These are phyloP conservation scores for Tenthredo notha DNA, from an alignment of 2,888 invertebrate genomes.

Conservation along the genomic window DNA sequence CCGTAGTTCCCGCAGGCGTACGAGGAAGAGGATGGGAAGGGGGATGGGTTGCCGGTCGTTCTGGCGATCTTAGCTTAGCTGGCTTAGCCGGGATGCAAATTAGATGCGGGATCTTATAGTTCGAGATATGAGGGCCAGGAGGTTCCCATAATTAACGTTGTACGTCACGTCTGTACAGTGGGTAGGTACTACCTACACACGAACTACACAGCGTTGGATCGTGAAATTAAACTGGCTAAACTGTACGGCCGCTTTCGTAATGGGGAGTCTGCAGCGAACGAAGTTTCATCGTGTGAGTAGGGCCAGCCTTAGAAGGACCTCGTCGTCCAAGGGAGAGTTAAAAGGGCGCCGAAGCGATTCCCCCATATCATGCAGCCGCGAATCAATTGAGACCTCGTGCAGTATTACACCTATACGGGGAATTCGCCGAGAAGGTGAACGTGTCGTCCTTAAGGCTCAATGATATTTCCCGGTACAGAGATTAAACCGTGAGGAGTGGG, in stretches of 20 bases:
- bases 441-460: slow-evolving; percentile 39
- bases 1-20: slow-evolving; percentile 55
- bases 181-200: not conserved
- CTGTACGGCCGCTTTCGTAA: slow-evolving; percentile 57
- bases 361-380: slow-evolving; percentile 30
- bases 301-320: slow-evolving; percentile 1
- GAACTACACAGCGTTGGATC: not conserved
- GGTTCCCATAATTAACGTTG: slow-evolving; percentile 61
- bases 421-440: slow-evolving; percentile 19
- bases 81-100: slow-evolving; percentile 73
- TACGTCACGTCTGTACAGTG: slow-evolving; percentile 50
- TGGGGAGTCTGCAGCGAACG: slow-evolving; percentile 29
- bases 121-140: slow-evolving; percentile 63
- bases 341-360: slow-evolving; percentile 16
- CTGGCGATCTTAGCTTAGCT: slow-evolving; percentile 70
- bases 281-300: not conserved
- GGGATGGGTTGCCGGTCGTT: slow-evolving; percentile 67
- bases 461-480: slow-evolving; percentile 49
- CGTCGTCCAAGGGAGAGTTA: slow-evolving; percentile 15
- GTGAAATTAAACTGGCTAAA: slow-evolving; percentile 53
- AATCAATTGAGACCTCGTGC: slow-evolving; percentile 51
- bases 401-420: not conserved
- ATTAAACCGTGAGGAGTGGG: slow-evolving; percentile 31
- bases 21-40: not conserved
- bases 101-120: slow-evolving; percentile 68